These are phyloP conservation scores for Xanthorhoe designata DNA, from an alignment of 2,888 invertebrate species.

Conservation along the genomic window DNA sequence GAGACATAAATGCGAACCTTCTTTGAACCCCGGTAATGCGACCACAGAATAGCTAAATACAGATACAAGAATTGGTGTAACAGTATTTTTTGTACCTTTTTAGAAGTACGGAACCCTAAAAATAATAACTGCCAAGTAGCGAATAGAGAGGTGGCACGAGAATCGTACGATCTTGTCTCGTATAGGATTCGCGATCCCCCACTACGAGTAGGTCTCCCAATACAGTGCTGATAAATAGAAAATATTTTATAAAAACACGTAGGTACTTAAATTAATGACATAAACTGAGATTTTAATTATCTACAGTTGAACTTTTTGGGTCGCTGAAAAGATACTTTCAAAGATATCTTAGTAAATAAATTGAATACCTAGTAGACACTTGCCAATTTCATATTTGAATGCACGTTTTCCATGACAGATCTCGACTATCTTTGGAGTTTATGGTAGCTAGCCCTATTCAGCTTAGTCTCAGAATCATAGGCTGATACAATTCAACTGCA, in stretches of 20 bases:
- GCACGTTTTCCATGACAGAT: constrained; percentile 14
- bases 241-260: not conserved
- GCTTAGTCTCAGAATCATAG: constrained; percentile 20
- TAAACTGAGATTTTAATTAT: not conserved
- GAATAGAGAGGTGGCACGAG: constrained; percentile 65
- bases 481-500: no score
- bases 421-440: constrained; percentile 20
- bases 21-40: no score
- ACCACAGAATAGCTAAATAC: no score
- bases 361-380: not conserved
- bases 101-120: constrained; percentile 20
- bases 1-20: no score
- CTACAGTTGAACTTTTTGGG: not conserved
- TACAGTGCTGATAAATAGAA: not conserved
- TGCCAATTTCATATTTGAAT: not conserved
- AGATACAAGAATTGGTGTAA: no score
- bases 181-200: constrained; percentile 50
- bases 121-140: constrained; percentile 48
- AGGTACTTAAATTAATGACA: not conserved
- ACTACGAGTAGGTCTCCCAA: constrained; percentile 35
- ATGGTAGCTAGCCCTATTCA: constrained; percentile 42
- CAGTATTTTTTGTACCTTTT: not conserved
- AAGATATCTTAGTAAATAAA: not conserved
- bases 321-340: not conserved
- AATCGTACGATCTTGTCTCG: constrained; percentile 65